phyloP scores from a whole-genome alignment of 2,113 vertebrate species.

The Atrichornis clamosus region DNA sequence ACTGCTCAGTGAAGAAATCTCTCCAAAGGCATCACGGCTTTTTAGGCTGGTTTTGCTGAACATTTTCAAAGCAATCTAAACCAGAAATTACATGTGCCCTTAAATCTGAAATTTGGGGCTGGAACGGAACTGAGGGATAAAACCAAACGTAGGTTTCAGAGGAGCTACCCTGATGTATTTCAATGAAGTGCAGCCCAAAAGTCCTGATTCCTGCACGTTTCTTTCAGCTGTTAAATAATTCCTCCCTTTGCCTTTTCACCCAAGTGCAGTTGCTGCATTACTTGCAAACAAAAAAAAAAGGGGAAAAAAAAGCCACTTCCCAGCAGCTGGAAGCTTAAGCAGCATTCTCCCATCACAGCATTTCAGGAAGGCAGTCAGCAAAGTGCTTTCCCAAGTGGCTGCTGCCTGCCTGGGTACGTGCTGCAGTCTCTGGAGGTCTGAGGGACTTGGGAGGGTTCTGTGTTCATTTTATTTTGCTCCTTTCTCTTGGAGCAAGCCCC shows the following conservation, averaged over 20 bases:
- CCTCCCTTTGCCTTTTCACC: not conserved
- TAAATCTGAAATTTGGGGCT: not conserved
- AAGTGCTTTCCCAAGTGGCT: not conserved
- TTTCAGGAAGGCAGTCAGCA: not conserved
- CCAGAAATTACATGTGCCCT: not conserved
- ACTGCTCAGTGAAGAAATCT: not conserved
- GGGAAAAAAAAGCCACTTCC: not conserved
- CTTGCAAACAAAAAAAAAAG: not conserved
- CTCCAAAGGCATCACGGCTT: not conserved
- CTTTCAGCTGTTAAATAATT: not conserved
- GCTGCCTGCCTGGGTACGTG: not conserved
- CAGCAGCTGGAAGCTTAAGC: not conserved
- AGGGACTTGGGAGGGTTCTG: rapidly evolving
- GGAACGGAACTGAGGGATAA: not conserved
- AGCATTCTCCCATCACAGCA: not conserved
- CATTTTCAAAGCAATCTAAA: not conserved
- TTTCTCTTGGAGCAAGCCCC: not conserved
- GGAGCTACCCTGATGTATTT: not conserved
- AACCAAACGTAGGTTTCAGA: not conserved
- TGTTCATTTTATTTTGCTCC: not conserved
- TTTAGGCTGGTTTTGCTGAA: not conserved
- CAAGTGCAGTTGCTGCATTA: not conserved
- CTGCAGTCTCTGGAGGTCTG: not conserved
- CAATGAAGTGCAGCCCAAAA: not conserved
- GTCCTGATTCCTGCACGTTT: not conserved